Evolutionary conservation across 2,888 invertebrate genomes (phyloP).

Genomic region (Gisinianus flammeolus): DNA sequence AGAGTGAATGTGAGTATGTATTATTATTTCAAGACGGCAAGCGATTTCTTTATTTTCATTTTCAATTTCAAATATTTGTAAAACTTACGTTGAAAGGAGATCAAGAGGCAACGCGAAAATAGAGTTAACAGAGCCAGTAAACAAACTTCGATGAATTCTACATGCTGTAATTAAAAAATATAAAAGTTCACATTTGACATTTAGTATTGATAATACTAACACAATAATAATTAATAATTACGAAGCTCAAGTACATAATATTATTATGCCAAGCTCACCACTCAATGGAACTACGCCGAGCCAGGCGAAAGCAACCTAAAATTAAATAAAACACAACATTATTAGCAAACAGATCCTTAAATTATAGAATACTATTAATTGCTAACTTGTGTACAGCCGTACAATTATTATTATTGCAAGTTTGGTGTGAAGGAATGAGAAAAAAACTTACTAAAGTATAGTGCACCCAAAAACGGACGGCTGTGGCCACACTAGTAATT

Average conservation of each 20-base stretch:
- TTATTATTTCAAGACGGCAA: neutral
- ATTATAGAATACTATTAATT: no score
- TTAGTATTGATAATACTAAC: neutral
- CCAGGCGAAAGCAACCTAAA: constrained; percentile 96
- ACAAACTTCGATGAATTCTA: constrained; percentile 90
- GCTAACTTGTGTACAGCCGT: no score
- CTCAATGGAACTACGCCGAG: constrained; percentile 91
- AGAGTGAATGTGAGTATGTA: neutral
- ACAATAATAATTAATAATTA: neutral
- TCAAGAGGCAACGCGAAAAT: constrained; percentile 84
- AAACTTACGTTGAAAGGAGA: constrained; percentile 77
- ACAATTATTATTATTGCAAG: no score
- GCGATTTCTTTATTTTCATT: neutral
- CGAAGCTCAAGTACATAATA: neutral
- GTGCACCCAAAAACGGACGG: constrained; percentile 95
- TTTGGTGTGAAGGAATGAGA: neutral
- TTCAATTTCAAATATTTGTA: neutral
- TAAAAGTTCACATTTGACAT: neutral
- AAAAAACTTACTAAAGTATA: constrained; percentile 79
- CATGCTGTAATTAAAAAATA: constrained; percentile 71
- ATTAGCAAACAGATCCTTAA: no score
- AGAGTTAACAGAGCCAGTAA: constrained; percentile 84
- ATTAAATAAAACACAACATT: constrained; percentile 74
- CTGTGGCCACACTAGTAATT: constrained; percentile 85
- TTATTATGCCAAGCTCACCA: no score